Percentiles rank a stretch among this genome's conserved stretches.
Evolutionary conservation across 2,888 invertebrate species (phyloP).

Genomic region (Cremastinae sp.): DNA sequence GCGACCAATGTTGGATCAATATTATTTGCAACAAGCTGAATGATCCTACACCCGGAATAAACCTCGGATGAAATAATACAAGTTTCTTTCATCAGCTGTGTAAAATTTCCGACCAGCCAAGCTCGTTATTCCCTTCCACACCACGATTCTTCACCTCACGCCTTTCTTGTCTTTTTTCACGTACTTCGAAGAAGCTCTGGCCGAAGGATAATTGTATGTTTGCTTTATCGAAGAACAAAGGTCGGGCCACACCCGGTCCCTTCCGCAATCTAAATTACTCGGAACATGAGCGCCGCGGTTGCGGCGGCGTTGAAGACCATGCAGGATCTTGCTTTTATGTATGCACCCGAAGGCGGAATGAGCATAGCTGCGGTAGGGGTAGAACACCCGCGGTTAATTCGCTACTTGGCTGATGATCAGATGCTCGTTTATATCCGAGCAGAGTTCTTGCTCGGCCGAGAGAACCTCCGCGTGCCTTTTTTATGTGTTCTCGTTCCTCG

Average conservation of each 20-base stretch:
- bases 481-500: conserved; percentile 18
- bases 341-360: conserved; percentile 25
- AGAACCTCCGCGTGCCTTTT: conserved; percentile 33
- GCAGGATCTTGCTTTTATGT: conserved; percentile 24
- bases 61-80: background rate
- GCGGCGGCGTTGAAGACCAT: background rate
- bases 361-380: conserved; percentile 14
- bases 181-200: conserved; percentile 8
- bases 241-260: conserved; percentile 57
- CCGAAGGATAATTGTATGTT: conserved; percentile 65
- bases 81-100: background rate
- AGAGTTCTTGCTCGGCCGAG: conserved; percentile 34
- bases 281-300: conserved; percentile 30
- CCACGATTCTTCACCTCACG: conserved; percentile 6
- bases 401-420: conserved; percentile 44
- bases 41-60: background rate
- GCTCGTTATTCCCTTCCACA: background rate
- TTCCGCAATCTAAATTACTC: conserved; percentile 64
- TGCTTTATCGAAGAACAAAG: conserved; percentile 66
- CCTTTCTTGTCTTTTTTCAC: conserved; percentile 13
- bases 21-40: background rate
- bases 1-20: background rate
- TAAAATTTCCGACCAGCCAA: background rate
- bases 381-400: conserved; percentile 43
- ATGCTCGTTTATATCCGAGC: conserved; percentile 37